Evolutionary conservation across 2,113 vertebrate genomes (phyloP).

Genomic region (Labeo rohita): DNA sequence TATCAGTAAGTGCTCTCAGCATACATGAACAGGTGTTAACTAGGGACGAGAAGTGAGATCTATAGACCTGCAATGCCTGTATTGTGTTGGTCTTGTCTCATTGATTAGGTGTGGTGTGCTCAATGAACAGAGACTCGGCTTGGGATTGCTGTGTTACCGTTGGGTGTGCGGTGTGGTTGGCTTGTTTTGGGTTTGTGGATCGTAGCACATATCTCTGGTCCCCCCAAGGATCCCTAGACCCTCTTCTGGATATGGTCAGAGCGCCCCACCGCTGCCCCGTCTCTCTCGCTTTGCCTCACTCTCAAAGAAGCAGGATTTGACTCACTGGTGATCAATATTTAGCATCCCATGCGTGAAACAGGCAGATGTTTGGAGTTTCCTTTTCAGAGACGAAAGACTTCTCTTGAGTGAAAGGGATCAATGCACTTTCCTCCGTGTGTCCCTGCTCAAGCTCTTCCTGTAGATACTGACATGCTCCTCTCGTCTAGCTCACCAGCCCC

Average conservation of each 20-base stretch:
- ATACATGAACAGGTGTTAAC: constrained; percentile 64
- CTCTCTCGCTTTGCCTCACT: constrained; percentile 62
- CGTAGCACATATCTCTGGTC: constrained; percentile 55
- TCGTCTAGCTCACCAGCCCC: constrained; percentile 57
- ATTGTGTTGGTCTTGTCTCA: constrained; percentile 71
- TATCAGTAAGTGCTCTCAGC: constrained; percentile 57
- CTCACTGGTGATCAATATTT: constrained; percentile 91
- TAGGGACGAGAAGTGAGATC: constrained; percentile 69
- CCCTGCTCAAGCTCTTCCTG: constrained; percentile 62
- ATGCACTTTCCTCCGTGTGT: constrained; percentile 77
- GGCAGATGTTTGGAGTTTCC: constrained; percentile 96
- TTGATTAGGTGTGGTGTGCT: constrained; percentile 71
- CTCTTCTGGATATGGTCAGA: constrained; percentile 74
- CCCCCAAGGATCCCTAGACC: constrained; percentile 64
- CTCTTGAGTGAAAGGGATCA: constrained; percentile 86
- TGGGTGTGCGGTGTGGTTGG: constrained; percentile 61
- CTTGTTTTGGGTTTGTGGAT: constrained; percentile 59
- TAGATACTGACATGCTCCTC: constrained; percentile 65
- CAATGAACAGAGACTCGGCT: constrained; percentile 56
- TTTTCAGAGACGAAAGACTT: constrained; percentile 78
- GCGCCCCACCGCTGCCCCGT: constrained; percentile 32
- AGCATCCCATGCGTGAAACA: constrained; percentile 94
- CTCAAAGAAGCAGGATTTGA: constrained; percentile 81
- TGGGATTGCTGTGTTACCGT: constrained; percentile 65
- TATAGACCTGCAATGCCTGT: constrained; percentile 57